Percentiles rank a stretch among this genome's conserved stretches.
These are phyloP conservation scores for Aphidius ervi DNA, from an alignment of 1,140 invertebrate genomes.

Conservation along the genomic window DNA sequence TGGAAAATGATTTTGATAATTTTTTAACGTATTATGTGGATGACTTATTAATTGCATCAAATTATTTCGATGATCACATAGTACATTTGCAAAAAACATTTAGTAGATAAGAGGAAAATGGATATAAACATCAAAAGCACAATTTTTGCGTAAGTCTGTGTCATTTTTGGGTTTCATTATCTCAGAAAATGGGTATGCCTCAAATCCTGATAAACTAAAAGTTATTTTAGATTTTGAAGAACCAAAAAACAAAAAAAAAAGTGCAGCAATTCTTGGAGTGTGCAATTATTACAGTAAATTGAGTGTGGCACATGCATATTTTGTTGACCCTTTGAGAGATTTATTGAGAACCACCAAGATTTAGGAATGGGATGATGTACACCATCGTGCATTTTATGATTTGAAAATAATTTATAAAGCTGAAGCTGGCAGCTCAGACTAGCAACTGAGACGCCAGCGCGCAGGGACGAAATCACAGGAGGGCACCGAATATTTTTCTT, in stretches of 20 bases:
- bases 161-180: constrained; percentile 9
- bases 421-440: no score
- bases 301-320: background rate
- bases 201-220: background rate
- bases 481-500: no score
- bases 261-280: background rate
- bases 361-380: background rate
- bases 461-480: no score
- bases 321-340: constrained; percentile 7
- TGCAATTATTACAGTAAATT: constrained; percentile 13
- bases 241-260: background rate
- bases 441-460: no score
- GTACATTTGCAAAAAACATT: background rate
- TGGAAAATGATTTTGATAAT: background rate
- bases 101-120: background rate
- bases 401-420: no score
- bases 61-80: background rate
- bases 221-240: constrained; percentile 1
- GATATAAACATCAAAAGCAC: background rate
- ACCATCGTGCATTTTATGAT: background rate
- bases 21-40: constrained; percentile 10
- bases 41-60: background rate
- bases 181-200: background rate
- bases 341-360: background rate
- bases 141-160: background rate